These are phyloP conservation scores for Ptyas mucosa DNA, from an alignment of 2,113 vertebrate species.

Conservation along the genomic window DNA sequence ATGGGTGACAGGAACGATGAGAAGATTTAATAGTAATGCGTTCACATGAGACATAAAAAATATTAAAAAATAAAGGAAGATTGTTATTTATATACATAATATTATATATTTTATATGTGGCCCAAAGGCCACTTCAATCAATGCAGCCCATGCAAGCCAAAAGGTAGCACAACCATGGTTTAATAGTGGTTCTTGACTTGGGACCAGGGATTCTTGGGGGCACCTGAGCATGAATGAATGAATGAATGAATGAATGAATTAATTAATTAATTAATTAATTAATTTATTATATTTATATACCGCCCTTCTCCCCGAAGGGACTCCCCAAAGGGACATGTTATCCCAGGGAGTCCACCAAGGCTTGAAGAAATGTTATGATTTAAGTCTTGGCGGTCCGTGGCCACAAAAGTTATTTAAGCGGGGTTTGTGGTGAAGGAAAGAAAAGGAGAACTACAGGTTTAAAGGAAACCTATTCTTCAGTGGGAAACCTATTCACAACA, in stretches of 20 bases:
- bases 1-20: too few species aligned
- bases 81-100: neutral
- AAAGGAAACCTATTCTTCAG: neutral
- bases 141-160: neutral
- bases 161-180: neutral
- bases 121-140: neutral
- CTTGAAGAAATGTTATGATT: neutral
- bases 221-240: neutral
- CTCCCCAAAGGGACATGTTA: too few species aligned
- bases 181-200: neutral
- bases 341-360: neutral
- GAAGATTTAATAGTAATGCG: neutral
- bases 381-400: neutral
- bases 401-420: neutral
- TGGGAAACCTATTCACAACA: neutral
- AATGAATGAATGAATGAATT: too few species aligned
- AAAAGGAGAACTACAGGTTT: neutral
- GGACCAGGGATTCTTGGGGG: neutral
- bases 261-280: too few species aligned
- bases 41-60: neutral
- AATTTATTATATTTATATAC: too few species aligned
- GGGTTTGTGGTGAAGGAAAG: neutral
- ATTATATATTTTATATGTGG: neutral
- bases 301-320: too few species aligned
- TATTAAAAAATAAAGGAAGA: neutral